phyloP scores from a whole-genome alignment of 2,797 vertebrate genomes.

The Sebastes minor region DNA sequence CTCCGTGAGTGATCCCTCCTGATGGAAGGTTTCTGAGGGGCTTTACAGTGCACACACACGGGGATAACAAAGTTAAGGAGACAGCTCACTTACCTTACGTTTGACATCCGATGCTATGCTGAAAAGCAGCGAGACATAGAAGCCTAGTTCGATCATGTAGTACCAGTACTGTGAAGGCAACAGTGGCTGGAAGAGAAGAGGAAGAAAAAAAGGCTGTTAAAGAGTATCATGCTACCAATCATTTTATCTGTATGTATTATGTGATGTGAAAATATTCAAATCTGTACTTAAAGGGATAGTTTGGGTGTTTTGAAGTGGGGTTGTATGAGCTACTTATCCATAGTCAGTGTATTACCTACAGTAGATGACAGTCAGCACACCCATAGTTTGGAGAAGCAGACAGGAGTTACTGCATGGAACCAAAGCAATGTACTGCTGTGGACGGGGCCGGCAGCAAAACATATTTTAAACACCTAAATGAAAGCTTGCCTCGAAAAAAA shows the following conservation, averaged over 20 bases:
- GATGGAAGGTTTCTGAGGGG: slow-evolving; percentile 24
- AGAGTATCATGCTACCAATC: background rate
- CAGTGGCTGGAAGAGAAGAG: slow-evolving; percentile 78
- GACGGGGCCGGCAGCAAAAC: too few species aligned
- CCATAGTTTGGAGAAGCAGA: accelerated
- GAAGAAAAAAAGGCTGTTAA: background rate
- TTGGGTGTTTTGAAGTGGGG: too few species aligned
- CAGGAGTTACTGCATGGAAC: too few species aligned
- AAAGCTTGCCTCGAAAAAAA: too few species aligned
- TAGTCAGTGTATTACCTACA: too few species aligned
- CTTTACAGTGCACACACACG: background rate
- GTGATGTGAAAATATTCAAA: background rate
- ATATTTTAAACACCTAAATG: too few species aligned
- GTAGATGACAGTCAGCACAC: too few species aligned
- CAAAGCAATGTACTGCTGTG: too few species aligned
- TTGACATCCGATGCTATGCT: slow-evolving; percentile 94
- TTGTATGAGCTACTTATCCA: too few species aligned
- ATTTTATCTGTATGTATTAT: background rate
- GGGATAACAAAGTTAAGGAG: slow-evolving; percentile 1
- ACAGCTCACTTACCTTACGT: slow-evolving; percentile 88
- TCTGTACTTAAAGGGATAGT: background rate
- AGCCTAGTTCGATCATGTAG: slow-evolving; percentile 95
- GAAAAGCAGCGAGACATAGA: slow-evolving; percentile 93
- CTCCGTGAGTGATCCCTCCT: slow-evolving; percentile 2
- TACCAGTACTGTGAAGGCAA: slow-evolving; percentile 91